Conservation (phyloP, 2,888 invertebrate species). For the Xestia rhomboidea region DNA sequence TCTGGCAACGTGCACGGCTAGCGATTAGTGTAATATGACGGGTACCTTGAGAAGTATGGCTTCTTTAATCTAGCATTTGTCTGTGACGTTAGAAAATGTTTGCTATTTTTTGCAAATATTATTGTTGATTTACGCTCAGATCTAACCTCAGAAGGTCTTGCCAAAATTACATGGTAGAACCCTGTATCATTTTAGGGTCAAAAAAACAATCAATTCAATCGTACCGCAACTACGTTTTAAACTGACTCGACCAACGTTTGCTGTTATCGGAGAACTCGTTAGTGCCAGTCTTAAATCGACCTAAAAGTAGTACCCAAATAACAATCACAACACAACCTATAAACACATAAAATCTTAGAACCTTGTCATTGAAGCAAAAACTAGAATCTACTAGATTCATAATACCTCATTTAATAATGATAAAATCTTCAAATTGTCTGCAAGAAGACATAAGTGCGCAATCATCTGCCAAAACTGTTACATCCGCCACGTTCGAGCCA, state of each 20-base stretch:
- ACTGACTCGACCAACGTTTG: not conserved
- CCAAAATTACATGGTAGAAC: not conserved
- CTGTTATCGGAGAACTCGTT: not conserved
- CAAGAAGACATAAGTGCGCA: slow-evolving; percentile 50
- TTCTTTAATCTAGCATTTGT: slow-evolving; percentile 19
- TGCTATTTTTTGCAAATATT: not conserved
- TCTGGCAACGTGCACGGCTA: slow-evolving; percentile 11
- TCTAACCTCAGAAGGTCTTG: not conserved
- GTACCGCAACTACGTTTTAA: not conserved
- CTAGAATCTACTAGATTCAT: slow-evolving; percentile 32
- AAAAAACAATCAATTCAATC: not conserved
- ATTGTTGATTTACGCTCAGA: not conserved
- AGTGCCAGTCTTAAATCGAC: not conserved
- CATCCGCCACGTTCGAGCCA: slow-evolving; percentile 50
- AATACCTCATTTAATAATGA: slow-evolving; percentile 33
- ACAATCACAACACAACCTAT: not conserved
- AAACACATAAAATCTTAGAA: not conserved
- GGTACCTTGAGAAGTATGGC: slow-evolving; percentile 28
- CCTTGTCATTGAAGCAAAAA: slow-evolving; percentile 6
- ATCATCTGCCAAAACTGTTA: slow-evolving; percentile 58
- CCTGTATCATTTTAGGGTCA: not conserved
- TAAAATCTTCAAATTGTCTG: slow-evolving; percentile 52
- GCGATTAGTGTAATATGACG: slow-evolving; percentile 4
- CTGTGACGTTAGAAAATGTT: not conserved
- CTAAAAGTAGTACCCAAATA: not conserved